A percentile compares a stretch with the other conserved stretches of the same genome.
Conservation (phyloP, 2,113 vertebrate species). For the Sylvia atricapilla region DNA sequence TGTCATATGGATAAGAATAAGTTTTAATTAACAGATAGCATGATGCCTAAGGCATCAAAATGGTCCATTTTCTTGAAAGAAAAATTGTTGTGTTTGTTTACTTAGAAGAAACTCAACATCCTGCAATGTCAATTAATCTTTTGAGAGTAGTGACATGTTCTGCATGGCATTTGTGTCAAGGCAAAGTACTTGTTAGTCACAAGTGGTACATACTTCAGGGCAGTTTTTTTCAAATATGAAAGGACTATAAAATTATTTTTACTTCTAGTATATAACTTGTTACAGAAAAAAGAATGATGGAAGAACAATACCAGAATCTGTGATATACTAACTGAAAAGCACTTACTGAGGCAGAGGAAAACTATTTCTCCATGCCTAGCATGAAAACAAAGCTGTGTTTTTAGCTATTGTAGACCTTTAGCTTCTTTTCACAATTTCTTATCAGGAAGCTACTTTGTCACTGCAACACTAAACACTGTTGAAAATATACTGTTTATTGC, state of each 20-base stretch:
- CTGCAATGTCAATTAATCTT: conserved; percentile 1
- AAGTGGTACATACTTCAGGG: neutral
- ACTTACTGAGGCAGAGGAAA: neutral
- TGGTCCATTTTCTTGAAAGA: neutral
- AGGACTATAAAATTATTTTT: neutral
- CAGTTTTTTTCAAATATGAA: neutral
- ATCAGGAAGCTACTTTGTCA: neutral
- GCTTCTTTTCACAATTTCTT: neutral
- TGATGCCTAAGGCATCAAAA: neutral
- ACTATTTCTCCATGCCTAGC: neutral
- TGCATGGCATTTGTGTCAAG: neutral
- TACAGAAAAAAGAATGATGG: neutral
- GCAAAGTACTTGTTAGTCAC: neutral
- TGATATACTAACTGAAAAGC: neutral
- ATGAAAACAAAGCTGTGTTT: neutral
- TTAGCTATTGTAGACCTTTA: neutral
- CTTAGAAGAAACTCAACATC: neutral
- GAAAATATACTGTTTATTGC: neutral
- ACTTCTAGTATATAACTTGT: neutral
- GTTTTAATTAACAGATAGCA: neutral
- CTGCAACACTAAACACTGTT: neutral
- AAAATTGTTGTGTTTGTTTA: neutral
- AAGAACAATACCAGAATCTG: neutral
- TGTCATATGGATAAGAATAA: neutral
- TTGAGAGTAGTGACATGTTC: neutral